phyloP scores from a whole-genome alignment of 2,113 vertebrate species.

The Tiliqua scincoides region DNA sequence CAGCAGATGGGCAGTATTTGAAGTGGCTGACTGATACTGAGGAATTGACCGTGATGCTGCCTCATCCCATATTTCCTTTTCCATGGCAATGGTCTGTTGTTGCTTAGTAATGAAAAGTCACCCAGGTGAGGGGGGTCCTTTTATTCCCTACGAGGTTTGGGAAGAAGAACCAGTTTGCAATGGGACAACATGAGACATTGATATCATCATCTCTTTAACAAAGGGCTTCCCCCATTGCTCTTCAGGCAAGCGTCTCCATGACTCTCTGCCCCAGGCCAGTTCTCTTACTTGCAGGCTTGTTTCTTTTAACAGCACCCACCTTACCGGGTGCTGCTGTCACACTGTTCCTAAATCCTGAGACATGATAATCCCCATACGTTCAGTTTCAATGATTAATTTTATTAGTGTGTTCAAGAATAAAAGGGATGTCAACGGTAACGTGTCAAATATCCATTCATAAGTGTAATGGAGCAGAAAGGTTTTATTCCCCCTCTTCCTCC shows the following conservation, averaged over 20 bases:
- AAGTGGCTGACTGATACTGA: no score
- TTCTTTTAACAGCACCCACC: neutral
- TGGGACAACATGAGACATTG: neutral
- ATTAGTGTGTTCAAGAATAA: neutral
- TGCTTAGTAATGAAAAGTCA: no score
- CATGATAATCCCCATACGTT: neutral
- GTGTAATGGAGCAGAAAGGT: neutral
- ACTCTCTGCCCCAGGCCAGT: neutral
- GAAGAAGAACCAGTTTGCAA: slow-evolving; percentile 23
- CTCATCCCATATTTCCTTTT: neutral
- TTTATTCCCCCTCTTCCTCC: slow-evolving; percentile 16
- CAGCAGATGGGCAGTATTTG: no score
- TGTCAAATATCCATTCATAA: neutral
- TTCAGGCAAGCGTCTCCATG: neutral
- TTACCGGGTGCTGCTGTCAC: neutral
- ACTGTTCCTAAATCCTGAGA: neutral
- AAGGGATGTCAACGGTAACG: neutral
- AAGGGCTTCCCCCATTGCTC: neutral
- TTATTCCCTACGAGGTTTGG: neutral
- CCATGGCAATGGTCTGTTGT: neutral
- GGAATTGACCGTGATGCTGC: no score
- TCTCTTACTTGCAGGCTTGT: neutral
- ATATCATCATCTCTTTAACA: neutral
- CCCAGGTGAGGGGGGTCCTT: neutral
- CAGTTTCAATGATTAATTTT: neutral